Evolutionary conservation across 2,113 vertebrate species (phyloP).

Genomic region (Acanthochromis polyacanthus): DNA sequence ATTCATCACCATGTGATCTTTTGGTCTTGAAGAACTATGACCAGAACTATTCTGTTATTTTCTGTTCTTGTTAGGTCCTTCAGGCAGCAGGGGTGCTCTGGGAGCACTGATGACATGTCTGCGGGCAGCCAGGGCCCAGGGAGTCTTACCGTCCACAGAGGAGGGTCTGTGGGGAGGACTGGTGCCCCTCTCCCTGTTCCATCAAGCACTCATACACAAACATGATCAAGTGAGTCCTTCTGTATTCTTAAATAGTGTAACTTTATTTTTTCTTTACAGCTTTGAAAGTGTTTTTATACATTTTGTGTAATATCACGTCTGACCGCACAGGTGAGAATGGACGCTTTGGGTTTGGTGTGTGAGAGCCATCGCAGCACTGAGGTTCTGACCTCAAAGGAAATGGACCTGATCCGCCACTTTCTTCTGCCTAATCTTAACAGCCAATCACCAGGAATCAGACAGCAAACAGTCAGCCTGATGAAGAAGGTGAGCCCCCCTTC

Average conservation of each 20-base stretch:
- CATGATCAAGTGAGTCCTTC: slow-evolving; percentile 90
- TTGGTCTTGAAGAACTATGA: no score
- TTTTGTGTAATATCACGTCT: background rate
- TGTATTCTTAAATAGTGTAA: background rate
- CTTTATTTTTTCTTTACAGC: no score
- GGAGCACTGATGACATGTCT: slow-evolving; percentile 95
- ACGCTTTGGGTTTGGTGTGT: slow-evolving; percentile 94
- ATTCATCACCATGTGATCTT: no score
- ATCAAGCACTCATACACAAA: slow-evolving; percentile 92
- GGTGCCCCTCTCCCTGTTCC: slow-evolving; percentile 86
- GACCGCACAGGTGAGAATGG: slow-evolving; percentile 89
- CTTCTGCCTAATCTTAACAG: slow-evolving; percentile 91
- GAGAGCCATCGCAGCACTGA: slow-evolving; percentile 95
- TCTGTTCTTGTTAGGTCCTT: slow-evolving; percentile 65
- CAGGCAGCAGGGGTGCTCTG: slow-evolving; percentile 87
- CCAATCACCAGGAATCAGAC: slow-evolving; percentile 91
- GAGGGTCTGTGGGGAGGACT: slow-evolving; percentile 85
- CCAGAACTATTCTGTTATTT: no score
- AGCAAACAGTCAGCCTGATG: slow-evolving; percentile 91
- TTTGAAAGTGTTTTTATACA: background rate
- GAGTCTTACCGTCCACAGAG: slow-evolving; percentile 84
- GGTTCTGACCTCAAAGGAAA: slow-evolving; percentile 88
- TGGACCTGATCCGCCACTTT: slow-evolving; percentile 90
- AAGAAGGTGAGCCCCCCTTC: slow-evolving; percentile 88
- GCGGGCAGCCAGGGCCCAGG: slow-evolving; percentile 91